Base-by-base conservation (phyloP, 2,888 invertebrate genomes). In the Magallana nippona region DNA sequence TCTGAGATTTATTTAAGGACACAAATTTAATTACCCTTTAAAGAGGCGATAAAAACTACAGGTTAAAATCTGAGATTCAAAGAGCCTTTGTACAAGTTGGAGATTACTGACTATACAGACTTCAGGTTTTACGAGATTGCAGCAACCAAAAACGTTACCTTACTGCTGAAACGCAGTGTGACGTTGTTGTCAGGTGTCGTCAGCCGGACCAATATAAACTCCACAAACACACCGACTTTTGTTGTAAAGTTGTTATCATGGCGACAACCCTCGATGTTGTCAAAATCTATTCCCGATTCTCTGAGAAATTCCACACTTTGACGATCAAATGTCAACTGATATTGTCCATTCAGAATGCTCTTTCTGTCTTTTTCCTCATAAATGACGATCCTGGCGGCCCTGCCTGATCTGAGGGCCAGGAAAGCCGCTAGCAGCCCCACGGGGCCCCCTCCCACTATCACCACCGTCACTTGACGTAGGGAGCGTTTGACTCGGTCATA, bases 201-300 rank as follows among this genome's bases (percentile, higher is more conserved):
- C n/a, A 89, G 77, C 11, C 91, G 84, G 84, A 88, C 90, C 10
- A 93, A 88, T 44, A 93, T 87, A 83, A 93, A 93, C 86, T 93
- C 93, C 88, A 89, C 87, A 86, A 92, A 92, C 10, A 93, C 91
- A 10, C 93, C 93, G 13, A 92, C 90, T 63, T 92, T 86, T 0
- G 93, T 93, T 83, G 91, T 91, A 84, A 93, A 93, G 77, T 89
- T 89, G 5, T 89, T 90, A 5, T 89, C 85, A 22, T 90, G 88
- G 91, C 92, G 92, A 79, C 92, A 91, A 3, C 93, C 93, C 86
- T 93, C 93, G 22, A 93, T 90, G 87, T 93, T 92, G 81, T 93
- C 93, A 85, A 93, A 93, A 83, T 93, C 93, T 55, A 93, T 89
- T 10, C 92, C 92, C 60, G 91, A 84, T n/a, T 84, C 83, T 82